These are phyloP conservation scores for Parascotia fuliginaria DNA, from an alignment of 2,888 invertebrate species.

Conservation along the genomic window DNA sequence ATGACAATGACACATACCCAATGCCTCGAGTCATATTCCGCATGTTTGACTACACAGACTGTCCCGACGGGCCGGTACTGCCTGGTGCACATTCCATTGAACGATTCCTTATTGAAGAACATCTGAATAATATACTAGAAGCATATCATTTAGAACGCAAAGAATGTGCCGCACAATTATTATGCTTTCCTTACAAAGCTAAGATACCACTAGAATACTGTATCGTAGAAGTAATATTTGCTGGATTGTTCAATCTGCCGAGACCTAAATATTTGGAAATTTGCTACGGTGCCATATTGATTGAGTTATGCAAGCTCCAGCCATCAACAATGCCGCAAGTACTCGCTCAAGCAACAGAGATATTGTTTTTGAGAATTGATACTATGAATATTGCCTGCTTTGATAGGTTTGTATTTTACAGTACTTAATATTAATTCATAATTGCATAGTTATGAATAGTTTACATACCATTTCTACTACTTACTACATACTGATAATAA, in stretches of 20 bases:
- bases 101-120: slow-evolving; percentile 98
- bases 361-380: slow-evolving; percentile 97
- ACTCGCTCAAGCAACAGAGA: slow-evolving; percentile 98
- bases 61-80: slow-evolving; percentile 95
- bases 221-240: slow-evolving; percentile 98
- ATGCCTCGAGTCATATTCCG: slow-evolving; percentile 97
- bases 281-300: slow-evolving; percentile 96
- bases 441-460: too few relatives aligned
- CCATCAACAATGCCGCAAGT: slow-evolving; percentile 99
- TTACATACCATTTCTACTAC: too few relatives aligned
- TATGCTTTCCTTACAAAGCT: slow-evolving; percentile 96
- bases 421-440: too few relatives aligned
- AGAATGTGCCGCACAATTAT: slow-evolving; percentile 96
- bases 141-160: slow-evolving; percentile 95
- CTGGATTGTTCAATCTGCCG: slow-evolving; percentile 97
- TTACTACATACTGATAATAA: too few relatives aligned
- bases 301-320: slow-evolving; percentile 98
- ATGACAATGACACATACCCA: slow-evolving; percentile 95
- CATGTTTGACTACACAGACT: slow-evolving; percentile 99
- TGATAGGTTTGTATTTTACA: slow-evolving; percentile 89
- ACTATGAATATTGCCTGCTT: slow-evolving; percentile 98
- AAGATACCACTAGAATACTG: slow-evolving; percentile 99
- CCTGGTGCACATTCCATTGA: slow-evolving; percentile 99
- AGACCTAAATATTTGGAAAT: slow-evolving; percentile 95
- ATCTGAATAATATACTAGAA: slow-evolving; percentile 96